Conservation (phyloP, 2,888 invertebrate genomes). For the Acanthopleura granulata region DNA sequence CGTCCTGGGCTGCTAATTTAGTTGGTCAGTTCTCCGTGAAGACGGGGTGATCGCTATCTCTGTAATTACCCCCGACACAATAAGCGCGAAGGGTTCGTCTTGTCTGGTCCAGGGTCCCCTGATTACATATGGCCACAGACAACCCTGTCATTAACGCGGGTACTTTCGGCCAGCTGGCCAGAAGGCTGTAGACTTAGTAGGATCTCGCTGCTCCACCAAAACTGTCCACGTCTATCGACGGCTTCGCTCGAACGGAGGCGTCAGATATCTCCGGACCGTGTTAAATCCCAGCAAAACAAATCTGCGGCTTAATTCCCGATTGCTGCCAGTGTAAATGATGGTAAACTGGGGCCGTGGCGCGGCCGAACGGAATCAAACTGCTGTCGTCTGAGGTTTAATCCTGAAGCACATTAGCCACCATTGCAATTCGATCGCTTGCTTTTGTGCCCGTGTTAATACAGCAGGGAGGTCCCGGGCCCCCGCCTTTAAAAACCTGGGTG, state of each 20-base stretch:
- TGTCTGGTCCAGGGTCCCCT: no score
- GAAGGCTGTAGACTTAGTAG: background rate
- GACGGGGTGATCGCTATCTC: no score
- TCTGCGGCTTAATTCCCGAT: no score
- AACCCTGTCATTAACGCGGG: background rate
- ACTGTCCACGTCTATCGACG: no score
- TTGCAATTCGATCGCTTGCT: constrained; percentile 1
- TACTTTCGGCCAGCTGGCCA: background rate
- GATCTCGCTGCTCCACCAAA: no score
- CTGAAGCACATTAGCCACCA: background rate
- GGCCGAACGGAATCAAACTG: background rate
- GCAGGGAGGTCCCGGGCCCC: background rate
- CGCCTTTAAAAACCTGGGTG: background rate
- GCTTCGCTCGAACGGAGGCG: no score
- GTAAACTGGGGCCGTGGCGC: background rate
- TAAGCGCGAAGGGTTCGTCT: background rate
- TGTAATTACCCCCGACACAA: background rate
- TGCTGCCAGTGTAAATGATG: background rate
- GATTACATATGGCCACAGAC: background rate
- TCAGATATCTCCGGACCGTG: no score
- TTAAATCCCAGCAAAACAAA: no score
- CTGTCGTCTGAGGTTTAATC: background rate
- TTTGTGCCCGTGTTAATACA: background rate
- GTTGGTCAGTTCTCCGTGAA: no score
- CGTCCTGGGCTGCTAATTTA: no score